Base-by-base conservation (phyloP, 2,113 vertebrate species). In the Bambusicola thoracicus region DNA sequence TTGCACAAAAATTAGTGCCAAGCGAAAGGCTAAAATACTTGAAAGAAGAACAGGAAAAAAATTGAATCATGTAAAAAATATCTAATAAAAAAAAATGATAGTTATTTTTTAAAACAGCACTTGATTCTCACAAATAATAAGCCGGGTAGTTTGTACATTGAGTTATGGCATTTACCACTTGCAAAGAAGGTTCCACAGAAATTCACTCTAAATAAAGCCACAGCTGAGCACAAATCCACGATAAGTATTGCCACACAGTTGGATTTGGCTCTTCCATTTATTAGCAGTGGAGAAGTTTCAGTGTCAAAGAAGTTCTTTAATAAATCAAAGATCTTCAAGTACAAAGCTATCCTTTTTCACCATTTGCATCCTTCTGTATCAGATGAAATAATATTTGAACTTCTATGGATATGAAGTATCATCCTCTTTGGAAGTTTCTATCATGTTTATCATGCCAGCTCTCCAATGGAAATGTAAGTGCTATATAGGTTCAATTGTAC, bases 71-170 rank as follows among this genome's bases (percentile, higher is more conserved):
- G 20, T 0, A 36, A 89, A 38, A 1, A 21, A 38, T n/a, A 65
- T 27, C 3, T 1, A 72, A 20, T 0, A 6, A n/a, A 22, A 34
- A 77, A 11, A 0, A 0, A 4, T 11, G 8, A 18, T 19, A 11
- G n/a, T 13, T 27, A 58, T 17, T 77, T 80, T 76, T 41, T 6
- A 5, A 9, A 24, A 48, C 4, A 24, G 2, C 2, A 10, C 86
- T 44, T 51, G 3, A 19, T 68, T 85, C 27, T 55, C 1, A 0
- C 3, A 51, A 16, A 51, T 51, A 58, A 70, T 24, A 51, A 85
- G n/a, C 1, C 9, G 74, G 1, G 0, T n/a, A 44, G 11, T 36
- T 76, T 13, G 8, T 66, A 20, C 13, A 25, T 29, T 41, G 30
- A 83, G 2, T 38, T 63, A 6, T 13, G 8, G 1, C 10, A 55